Evolutionary conservation across 2,113 vertebrate genomes (phyloP), one percentile per base, ranked within the genome.

Genomic region (Pimephales promelas): DNA sequence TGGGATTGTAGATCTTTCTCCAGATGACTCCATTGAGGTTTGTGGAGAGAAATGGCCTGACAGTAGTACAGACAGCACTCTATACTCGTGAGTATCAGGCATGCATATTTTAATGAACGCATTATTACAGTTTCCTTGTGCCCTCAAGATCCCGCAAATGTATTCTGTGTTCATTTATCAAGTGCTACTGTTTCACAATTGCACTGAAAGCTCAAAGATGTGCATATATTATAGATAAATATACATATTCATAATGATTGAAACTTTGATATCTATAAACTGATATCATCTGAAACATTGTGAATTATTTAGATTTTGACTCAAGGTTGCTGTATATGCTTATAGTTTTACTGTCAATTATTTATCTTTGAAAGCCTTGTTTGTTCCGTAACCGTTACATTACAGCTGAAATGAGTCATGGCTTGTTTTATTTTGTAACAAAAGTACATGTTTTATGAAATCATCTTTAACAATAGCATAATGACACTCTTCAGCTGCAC

Each of bases 31-130:
- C 62, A 96, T 97, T 26, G 94, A 96, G 81, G 96, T 94, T 68
- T 98, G 97, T 40, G 91, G 90, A 0, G 97, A 99, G 92, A 95
- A 95, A 83, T 99, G 97, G 97, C 96, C 97, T 0, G 95, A 90
- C 0, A 95, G 94, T 82, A 94, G 93, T 79, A 94, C 93, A 87
- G 94, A 95, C 20, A 93, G 96, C 49, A 96, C 95, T 4, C 81
- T 97, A 84, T 99, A 99, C 77, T 85, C 83, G 83, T 85, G 71
- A 85, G 83, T 85, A 85, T 18, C 40, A 52, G 45, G 24, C 22
- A 66, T 64, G 49, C 34, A 57, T 59, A 57, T 40, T 77, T 77
- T 66, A 40, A 83, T 75, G 26, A 52, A 49, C 26, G 3, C 45
- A 74, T 74, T 74, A 74, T 52, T 52, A 28, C 24, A 31, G 72